A percentile compares a stretch with the other conserved stretches of the same genome.
Evolutionary conservation across 2,797 vertebrate genomes (phyloP).

Genomic region (Syndactyla subalaris): DNA sequence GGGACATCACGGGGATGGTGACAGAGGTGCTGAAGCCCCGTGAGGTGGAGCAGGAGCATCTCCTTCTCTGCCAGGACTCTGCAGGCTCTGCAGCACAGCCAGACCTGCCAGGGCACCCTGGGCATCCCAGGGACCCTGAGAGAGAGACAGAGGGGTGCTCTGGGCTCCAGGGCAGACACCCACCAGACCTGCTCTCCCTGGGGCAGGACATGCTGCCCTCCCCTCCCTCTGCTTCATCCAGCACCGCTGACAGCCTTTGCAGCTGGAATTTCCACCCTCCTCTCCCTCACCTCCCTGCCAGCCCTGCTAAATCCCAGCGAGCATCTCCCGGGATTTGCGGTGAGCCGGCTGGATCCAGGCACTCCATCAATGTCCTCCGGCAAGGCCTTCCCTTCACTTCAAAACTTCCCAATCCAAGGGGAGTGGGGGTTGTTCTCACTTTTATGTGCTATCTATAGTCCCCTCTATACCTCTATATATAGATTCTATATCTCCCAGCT

Average conservation of each 20-base stretch:
- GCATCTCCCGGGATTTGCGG: background rate
- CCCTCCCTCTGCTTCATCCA: background rate
- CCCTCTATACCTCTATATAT: conserved; percentile 45
- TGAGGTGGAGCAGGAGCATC: background rate
- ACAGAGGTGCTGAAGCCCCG: background rate
- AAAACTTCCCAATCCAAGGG: background rate
- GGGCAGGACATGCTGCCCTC: background rate
- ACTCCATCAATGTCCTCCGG: background rate
- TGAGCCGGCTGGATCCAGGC: background rate
- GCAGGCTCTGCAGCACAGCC: background rate
- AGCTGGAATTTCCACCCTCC: background rate
- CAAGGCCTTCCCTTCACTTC: background rate
- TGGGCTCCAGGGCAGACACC: background rate
- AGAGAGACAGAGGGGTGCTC: background rate
- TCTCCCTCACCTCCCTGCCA: background rate
- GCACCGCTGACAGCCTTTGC: fast-evolving
- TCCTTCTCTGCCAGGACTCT: background rate
- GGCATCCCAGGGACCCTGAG: fast-evolving
- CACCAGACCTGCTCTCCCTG: fast-evolving
- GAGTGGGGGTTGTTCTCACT: conserved; percentile 2
- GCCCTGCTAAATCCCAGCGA: background rate
- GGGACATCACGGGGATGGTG: background rate
- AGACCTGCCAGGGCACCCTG: background rate
- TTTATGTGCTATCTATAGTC: conserved; percentile 33
- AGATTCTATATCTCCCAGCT: conserved; percentile 46